A percentile compares a stretch with the other conserved stretches of the same genome.
Evolutionary conservation across 2,113 vertebrate genomes (phyloP).

Genomic region (Mus pahari): DNA sequence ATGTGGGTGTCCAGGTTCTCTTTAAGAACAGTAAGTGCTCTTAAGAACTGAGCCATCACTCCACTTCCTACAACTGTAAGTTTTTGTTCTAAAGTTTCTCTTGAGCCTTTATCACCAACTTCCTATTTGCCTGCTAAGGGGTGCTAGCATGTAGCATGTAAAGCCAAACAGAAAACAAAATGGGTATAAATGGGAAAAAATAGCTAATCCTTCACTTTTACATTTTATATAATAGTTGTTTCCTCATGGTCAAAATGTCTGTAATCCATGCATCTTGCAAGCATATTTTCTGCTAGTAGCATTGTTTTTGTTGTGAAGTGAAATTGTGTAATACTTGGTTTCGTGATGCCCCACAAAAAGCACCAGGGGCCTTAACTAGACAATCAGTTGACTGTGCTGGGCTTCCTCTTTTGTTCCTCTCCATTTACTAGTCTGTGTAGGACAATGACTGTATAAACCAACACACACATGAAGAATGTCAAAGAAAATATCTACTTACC

Average conservation of each 20-base stretch:
- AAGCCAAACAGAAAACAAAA: constrained; percentile 16
- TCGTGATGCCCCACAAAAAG: not conserved
- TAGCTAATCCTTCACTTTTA: not conserved
- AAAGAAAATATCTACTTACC: constrained; percentile 88
- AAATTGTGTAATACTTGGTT: not conserved
- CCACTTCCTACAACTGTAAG: not conserved
- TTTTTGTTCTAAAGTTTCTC: constrained; percentile 34
- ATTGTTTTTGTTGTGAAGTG: not conserved
- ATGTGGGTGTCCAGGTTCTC: not conserved
- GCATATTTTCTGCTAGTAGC: constrained; percentile 13
- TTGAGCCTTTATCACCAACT: constrained; percentile 27
- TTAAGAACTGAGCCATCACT: not conserved
- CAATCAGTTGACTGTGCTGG: not conserved
- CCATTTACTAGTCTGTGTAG: not conserved
- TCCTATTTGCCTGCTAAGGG: constrained; percentile 10
- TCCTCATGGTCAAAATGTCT: not conserved
- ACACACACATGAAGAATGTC: constrained; percentile 8
- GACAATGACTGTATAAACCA: not conserved
- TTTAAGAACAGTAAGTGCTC: not conserved
- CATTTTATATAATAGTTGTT: not conserved
- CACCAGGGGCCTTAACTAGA: not conserved
- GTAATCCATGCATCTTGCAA: not conserved
- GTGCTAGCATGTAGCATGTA: not conserved
- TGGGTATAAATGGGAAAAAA: constrained; percentile 16
- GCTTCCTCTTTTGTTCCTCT: not conserved